A percentile compares a stretch with the other conserved stretches of the same genome.
These are phyloP conservation scores for Dryobota labecula DNA, from an alignment of 2,888 invertebrate genomes.

Conservation along the genomic window DNA sequence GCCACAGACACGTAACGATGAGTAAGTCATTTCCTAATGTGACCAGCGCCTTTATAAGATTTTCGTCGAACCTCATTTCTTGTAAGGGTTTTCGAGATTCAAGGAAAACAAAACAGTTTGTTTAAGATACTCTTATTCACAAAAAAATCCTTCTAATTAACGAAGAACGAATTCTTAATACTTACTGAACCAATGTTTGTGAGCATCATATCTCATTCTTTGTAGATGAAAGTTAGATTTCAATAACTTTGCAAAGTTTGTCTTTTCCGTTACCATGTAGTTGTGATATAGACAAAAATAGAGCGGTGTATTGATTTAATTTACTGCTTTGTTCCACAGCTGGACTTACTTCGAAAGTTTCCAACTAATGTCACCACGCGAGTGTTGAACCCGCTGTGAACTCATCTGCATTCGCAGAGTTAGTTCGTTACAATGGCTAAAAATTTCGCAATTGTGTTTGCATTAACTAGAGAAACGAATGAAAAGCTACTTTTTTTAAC, in stretches of 20 bases:
- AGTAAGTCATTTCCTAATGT: constrained; percentile 43
- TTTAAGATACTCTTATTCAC: not conserved
- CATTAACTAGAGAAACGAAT: constrained; percentile 10
- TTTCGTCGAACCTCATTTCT: constrained; percentile 27
- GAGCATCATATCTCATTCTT: not conserved
- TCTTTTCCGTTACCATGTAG: not conserved
- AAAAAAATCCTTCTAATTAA: not conserved
- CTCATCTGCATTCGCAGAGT: constrained; percentile 33
- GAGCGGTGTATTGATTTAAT: constrained; percentile 40
- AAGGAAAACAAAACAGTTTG: not conserved
- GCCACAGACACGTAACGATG: constrained; percentile 34
- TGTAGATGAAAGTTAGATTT: too few relatives aligned
- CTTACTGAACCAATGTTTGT: not conserved
- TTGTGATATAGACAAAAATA: not conserved
- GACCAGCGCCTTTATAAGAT: constrained; percentile 37
- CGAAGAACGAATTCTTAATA: not conserved
- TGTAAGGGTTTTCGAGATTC: constrained; percentile 24
- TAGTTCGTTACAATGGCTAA: constrained; percentile 29
- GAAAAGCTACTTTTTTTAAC: constrained; percentile 16
- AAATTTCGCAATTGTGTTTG: constrained; percentile 27
- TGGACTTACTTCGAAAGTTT: constrained; percentile 15
- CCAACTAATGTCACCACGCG: constrained; percentile 37
- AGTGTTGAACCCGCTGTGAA: constrained; percentile 32
- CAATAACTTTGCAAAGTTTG: not conserved
- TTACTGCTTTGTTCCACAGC: constrained; percentile 15